Evolutionary conservation across 1,140 invertebrate genomes (phyloP).

Genomic region (Zophobas morio): DNA sequence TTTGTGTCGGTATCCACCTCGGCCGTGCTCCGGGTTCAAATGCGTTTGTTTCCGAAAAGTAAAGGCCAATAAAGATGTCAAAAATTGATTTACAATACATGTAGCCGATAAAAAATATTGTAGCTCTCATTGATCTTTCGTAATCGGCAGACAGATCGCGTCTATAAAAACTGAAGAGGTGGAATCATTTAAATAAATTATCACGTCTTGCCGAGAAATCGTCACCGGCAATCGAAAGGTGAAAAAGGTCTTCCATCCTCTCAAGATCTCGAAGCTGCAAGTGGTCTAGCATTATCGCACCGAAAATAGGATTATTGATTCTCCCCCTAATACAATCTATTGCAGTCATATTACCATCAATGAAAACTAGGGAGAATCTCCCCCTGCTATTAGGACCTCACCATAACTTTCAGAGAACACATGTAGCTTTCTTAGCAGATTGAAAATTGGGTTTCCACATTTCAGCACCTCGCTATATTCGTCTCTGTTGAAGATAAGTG

Average conservation of each 20-base stretch:
- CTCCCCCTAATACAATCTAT: slow-evolving; percentile 30
- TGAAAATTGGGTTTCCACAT: slow-evolving; percentile 13
- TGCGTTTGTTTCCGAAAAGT: slow-evolving; percentile 18
- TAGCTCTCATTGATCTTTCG: slow-evolving; percentile 6
- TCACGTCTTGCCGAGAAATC: slow-evolving; percentile 5
- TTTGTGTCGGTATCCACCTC: not conserved
- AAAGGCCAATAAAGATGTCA: slow-evolving; percentile 31
- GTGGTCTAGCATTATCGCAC: slow-evolving; percentile 32
- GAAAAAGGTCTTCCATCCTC: slow-evolving; percentile 1
- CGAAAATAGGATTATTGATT: slow-evolving; percentile 22
- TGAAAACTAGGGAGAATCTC: slow-evolving; percentile 23
- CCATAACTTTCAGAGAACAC: slow-evolving; percentile 20
- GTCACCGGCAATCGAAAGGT: not conserved
- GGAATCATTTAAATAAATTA: slow-evolving; percentile 23
- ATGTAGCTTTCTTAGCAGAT: slow-evolving; percentile 19
- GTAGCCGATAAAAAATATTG: slow-evolving; percentile 19
- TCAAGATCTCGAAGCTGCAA: slow-evolving; percentile 10
- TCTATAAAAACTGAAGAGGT: slow-evolving; percentile 7
- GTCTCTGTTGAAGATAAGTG: not conserved
- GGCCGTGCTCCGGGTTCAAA: slow-evolving; percentile 5
- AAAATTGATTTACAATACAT: slow-evolving; percentile 29
- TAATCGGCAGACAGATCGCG: slow-evolving; percentile 7
- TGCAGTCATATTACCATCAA: slow-evolving; percentile 34
- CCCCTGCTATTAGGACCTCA: slow-evolving; percentile 25
- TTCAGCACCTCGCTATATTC: not conserved